These are phyloP conservation scores for Conchocele bisecta DNA, from an alignment of 2,888 invertebrate genomes.

Conservation along the genomic window DNA sequence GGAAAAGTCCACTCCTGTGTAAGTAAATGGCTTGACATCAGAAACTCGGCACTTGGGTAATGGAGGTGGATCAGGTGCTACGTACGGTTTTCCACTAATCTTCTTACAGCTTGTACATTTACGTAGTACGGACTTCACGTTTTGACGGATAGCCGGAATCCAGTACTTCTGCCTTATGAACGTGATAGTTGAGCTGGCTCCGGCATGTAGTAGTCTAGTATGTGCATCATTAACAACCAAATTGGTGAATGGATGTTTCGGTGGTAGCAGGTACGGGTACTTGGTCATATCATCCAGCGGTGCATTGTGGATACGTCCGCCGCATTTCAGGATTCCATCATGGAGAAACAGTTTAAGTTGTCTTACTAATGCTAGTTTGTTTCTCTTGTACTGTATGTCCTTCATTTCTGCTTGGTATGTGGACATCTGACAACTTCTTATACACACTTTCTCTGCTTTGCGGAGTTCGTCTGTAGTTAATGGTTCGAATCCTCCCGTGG, in stretches of 20 bases:
- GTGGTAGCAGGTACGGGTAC: conserved; percentile 27
- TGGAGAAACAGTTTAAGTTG: conserved; percentile 23
- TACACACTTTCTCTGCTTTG: too few species aligned
- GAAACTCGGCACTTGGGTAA: conserved; percentile 20
- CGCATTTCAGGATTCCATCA: conserved; percentile 11
- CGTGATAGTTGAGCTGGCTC: not conserved
- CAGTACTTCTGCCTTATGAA: conserved; percentile 24
- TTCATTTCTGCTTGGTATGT: too few species aligned
- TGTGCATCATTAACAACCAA: conserved; percentile 25
- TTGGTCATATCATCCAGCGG: conserved; percentile 8
- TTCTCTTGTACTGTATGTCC: too few species aligned
- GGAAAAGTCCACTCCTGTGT: conserved; percentile 51
- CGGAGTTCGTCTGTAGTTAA: too few species aligned
- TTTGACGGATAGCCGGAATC: conserved; percentile 19
- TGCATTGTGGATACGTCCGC: conserved; percentile 36
- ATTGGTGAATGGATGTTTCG: conserved; percentile 23
- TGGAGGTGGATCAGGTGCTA: conserved; percentile 26
- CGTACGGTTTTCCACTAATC: conserved; percentile 28
- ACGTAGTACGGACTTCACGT: conserved; percentile 14
- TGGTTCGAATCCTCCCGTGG: too few species aligned
- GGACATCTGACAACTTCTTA: too few species aligned
- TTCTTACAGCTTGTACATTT: conserved; percentile 40
- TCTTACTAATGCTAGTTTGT: conserved; percentile 11
- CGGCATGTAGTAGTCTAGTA: not conserved
- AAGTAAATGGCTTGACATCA: conserved; percentile 33